Percentiles rank a stretch among this genome's conserved stretches.
Evolutionary conservation across 1,140 invertebrate species (phyloP).

Genomic region (Papilio glaucus): DNA sequence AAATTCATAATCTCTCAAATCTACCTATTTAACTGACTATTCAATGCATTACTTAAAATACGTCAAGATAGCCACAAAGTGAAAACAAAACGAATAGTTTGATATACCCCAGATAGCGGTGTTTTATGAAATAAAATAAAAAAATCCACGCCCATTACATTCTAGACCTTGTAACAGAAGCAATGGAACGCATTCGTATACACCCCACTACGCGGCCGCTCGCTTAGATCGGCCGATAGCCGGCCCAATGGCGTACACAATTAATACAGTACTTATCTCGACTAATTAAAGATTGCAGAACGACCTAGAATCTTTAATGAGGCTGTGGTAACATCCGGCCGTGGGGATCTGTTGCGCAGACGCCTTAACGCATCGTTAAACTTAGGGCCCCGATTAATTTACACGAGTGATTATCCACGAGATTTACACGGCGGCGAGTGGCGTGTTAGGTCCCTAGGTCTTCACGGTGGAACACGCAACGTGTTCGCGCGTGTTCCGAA

Average conservation of each 20-base stretch:
- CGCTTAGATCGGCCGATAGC: conserved; percentile 70
- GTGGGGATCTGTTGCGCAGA: conserved; percentile 52
- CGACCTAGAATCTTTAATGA: conserved; percentile 82
- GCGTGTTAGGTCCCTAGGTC: conserved; percentile 16
- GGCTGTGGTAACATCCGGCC: conserved; percentile 74
- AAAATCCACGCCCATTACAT: conserved; percentile 13
- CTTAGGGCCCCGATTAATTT: conserved; percentile 8
- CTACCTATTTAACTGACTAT: no score
- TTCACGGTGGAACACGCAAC: conserved; percentile 9
- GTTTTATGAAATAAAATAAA: conserved; percentile 7
- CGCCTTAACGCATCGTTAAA: conserved; percentile 37
- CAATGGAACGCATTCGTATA: conserved; percentile 32
- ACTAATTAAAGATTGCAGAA: conserved; percentile 79
- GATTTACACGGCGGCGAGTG: conserved; percentile 16
- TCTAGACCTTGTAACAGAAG: conserved; percentile 39
- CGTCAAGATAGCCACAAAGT: not conserved
- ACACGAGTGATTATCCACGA: conserved; percentile 26
- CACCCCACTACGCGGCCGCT: conserved; percentile 45
- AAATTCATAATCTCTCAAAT: no score
- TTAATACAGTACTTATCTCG: conserved; percentile 78
- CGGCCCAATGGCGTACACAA: conserved; percentile 74
- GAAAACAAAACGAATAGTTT: not conserved
- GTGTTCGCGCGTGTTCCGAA: not conserved
- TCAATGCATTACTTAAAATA: no score
- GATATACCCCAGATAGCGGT: not conserved